Conservation (phyloP, 1,140 invertebrate species). For the Anastrepha obliqua region DNA sequence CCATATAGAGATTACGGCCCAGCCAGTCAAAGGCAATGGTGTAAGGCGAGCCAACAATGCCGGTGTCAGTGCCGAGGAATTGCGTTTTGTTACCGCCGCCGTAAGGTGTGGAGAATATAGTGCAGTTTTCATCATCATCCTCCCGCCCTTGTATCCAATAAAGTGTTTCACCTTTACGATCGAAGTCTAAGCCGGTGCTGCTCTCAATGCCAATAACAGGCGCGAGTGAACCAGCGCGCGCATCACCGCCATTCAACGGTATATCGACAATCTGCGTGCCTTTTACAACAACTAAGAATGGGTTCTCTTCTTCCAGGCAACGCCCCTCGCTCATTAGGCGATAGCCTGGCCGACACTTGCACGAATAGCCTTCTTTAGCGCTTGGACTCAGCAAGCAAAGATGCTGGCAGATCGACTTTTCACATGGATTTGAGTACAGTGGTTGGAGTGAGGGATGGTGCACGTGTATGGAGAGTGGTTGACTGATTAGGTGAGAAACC, state of each 20-base stretch:
- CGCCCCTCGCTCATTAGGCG: constrained; percentile 81
- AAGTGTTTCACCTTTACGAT: constrained; percentile 86
- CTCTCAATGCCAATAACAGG: constrained; percentile 94
- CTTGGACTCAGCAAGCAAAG: constrained; percentile 91
- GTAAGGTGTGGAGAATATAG: constrained; percentile 88
- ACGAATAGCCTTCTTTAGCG: constrained; percentile 83
- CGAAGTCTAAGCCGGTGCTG: constrained; percentile 93
- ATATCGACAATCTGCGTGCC: constrained; percentile 92
- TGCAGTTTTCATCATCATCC: constrained; percentile 86
- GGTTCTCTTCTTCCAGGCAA: constrained; percentile 89
- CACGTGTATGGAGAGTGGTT: constrained; percentile 95
- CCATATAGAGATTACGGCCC: constrained; percentile 95
- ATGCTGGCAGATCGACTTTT: constrained; percentile 87
- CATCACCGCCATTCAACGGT: constrained; percentile 84
- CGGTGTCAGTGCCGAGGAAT: constrained; percentile 85
- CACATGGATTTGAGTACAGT: constrained; percentile 88
- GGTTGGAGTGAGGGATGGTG: constrained; percentile 96
- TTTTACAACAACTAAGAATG: constrained; percentile 93
- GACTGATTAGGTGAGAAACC: constrained; percentile 94
- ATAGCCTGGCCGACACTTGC: constrained; percentile 94
- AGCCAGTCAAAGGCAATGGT: constrained; percentile 97
- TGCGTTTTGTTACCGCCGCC: constrained; percentile 91
- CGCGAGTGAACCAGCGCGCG: constrained; percentile 85
- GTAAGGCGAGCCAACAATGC: constrained; percentile 92
- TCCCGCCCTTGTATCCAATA: constrained; percentile 90